These are phyloP conservation scores for Prunella fulvescens DNA, from an alignment of 2,113 vertebrate species.

Conservation along the genomic window DNA sequence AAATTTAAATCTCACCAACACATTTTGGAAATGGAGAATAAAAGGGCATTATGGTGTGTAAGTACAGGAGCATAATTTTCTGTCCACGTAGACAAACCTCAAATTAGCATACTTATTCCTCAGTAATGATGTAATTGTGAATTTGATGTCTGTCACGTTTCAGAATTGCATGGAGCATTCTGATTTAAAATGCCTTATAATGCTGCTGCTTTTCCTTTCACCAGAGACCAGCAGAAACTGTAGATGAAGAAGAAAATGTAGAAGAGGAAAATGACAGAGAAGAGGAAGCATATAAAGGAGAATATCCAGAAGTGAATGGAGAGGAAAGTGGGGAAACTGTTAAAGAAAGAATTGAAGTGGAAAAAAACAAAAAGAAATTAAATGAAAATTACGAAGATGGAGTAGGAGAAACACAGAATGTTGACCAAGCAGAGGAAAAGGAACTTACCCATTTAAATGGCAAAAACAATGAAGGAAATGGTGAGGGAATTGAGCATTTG, in stretches of 20 bases:
- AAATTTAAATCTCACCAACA: neutral
- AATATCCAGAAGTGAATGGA: conserved; percentile 24
- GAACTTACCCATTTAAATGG: neutral
- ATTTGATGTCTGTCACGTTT: neutral
- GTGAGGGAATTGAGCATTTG: conserved; percentile 41
- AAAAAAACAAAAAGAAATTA: neutral
- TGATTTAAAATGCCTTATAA: neutral
- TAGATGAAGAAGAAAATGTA: conserved; percentile 75
- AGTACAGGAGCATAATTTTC: neutral
- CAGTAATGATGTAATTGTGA: neutral
- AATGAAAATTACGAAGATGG: neutral
- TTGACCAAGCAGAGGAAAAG: conserved; percentile 12
- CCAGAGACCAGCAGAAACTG: conserved; percentile 78
- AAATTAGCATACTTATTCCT: neutral
- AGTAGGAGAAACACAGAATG: neutral
- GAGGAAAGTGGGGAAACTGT: neutral
- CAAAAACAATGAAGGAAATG: conserved; percentile 47
- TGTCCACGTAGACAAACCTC: neutral
- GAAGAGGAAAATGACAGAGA: conserved; percentile 37
- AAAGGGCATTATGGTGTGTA: neutral
- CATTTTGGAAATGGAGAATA: neutral
- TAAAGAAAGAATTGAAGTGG: neutral
- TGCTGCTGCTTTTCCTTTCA: conserved; percentile 3
- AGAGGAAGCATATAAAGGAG: conserved; percentile 33
- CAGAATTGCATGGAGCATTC: neutral